Percentiles rank a stretch among this genome's conserved stretches.
Conservation (phyloP, 2,113 vertebrate species). For the Oreotrochilus melanogaster region DNA sequence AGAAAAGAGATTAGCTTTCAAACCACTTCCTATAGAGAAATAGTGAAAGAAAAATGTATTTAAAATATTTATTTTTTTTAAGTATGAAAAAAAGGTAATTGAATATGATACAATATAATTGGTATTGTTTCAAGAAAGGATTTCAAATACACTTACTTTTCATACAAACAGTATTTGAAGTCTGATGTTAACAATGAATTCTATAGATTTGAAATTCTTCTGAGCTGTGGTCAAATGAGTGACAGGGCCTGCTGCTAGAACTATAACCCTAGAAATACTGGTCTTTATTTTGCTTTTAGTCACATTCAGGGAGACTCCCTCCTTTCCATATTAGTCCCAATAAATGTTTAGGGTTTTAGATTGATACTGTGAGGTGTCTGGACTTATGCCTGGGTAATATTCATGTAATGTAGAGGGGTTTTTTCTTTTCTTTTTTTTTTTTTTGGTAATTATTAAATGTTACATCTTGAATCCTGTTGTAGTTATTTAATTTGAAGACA, state of each 20-base stretch:
- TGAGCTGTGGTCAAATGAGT: neutral
- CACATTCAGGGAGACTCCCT: neutral
- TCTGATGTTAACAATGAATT: neutral
- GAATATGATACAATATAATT: no score
- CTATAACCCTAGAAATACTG: neutral
- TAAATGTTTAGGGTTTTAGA: neutral
- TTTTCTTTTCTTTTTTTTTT: no score
- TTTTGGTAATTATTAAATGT: neutral
- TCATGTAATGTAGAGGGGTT: neutral
- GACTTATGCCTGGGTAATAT: neutral
- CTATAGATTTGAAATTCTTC: neutral
- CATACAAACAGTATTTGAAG: neutral
- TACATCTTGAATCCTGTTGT: neutral
- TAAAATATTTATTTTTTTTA: no score
- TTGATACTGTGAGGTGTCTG: neutral
- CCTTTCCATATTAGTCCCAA: neutral
- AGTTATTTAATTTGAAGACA: neutral
- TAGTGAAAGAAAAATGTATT: neutral
- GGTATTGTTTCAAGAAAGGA: neutral
- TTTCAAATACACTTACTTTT: neutral
- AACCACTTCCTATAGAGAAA: neutral
- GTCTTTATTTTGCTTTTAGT: neutral
- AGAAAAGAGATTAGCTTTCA: neutral
- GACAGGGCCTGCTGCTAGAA: neutral
- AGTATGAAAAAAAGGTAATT: neutral